Evolutionary conservation across 2,888 invertebrate species (phyloP), one percentile per base, ranked within the genome.

Genomic region (Acrobasis suavella): DNA sequence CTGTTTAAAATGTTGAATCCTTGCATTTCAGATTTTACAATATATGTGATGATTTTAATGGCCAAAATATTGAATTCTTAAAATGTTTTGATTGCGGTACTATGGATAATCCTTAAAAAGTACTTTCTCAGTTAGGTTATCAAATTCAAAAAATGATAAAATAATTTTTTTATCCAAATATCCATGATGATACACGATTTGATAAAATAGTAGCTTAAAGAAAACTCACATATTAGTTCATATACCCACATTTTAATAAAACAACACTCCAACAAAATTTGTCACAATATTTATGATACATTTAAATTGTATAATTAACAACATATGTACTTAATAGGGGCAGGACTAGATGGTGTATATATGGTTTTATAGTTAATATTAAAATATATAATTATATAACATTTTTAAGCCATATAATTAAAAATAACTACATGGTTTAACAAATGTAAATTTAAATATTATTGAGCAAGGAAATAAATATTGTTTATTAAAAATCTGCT

Each of bases 241-340:
- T 91, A 91, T 89, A 91, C 91, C 91, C 91, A 91, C 91, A 89
- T 87, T 90, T 90, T 90, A 91, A 80, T 90, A 82, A 87, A 83
- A 80, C 76, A 83, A 80, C 79, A 78, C 67, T 69, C 68, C 66
- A 66, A 71, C 66, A 68, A 62, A 68, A 59, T 14, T 12, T 64
- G 62, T 62, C 64, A 64, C 66, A 66, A 65, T 63, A 61, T 58
- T 60, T 67, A 68, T 60, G 7, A 38, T 60, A 65, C 61, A 65
- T 64, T 60, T 63, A 58, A 42, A 68, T 70, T 69, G 17, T 68
- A 71, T 64, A 69, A 61, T 64, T 70, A 63, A 60, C 50, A 46
- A 54, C 5, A 16, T 55, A n/a, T n/a, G n/a, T n/a, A 15, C 32
- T 39, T 16, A 50, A 65, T 62, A n/a, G 68, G 71, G 73, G 70